These are phyloP conservation scores for Macquaria ambigua DNA, from an alignment of 2,113 vertebrate species.

Conservation along the genomic window DNA sequence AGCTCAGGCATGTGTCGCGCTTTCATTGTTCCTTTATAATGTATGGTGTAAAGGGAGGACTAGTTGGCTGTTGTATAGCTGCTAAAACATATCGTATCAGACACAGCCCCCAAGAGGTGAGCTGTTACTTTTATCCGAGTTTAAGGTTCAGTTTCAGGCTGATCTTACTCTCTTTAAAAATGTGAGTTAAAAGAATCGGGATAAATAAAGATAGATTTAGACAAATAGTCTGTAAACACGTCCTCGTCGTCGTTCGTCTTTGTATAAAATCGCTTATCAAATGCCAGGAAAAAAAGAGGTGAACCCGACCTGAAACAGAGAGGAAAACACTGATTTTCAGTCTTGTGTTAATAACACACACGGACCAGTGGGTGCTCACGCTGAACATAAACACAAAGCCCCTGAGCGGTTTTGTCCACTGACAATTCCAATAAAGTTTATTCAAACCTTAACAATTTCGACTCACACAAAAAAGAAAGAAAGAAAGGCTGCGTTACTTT, in stretches of 20 bases:
- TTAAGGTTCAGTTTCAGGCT: background rate
- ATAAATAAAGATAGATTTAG: background rate
- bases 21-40: slow-evolving; percentile 54
- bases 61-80: background rate
- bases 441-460: background rate
- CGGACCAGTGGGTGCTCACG: background rate
- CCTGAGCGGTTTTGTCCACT: no score
- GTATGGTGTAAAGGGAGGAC: background rate
- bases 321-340: background rate
- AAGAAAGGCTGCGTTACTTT: background rate
- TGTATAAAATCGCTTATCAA: background rate
- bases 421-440: background rate
- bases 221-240: background rate
- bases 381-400: background rate
- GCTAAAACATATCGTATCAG: slow-evolving; percentile 8
- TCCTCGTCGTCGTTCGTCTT: no score
- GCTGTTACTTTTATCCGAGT: background rate
- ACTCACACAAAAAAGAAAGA: background rate
- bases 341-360: background rate
- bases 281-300: no score
- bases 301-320: no score
- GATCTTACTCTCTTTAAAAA: background rate
- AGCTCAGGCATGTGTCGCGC: slow-evolving; percentile 26
- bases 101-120: slow-evolving; percentile 8
- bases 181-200: background rate